Conservation (phyloP, 2,888 invertebrate species). For the Coelinius sp. region DNA sequence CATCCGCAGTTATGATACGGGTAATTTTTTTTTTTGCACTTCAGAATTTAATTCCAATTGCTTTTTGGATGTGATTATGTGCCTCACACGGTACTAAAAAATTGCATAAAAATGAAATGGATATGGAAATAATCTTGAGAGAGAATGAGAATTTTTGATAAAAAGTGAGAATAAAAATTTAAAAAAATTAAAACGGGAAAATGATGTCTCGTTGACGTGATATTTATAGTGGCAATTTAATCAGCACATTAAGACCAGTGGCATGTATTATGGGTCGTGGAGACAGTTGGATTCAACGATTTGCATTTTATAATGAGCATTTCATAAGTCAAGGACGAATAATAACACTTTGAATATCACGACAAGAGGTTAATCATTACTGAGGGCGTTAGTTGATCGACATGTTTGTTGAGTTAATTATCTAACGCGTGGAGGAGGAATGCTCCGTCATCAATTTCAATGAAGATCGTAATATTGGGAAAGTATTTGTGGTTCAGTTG, state of each 20-base stretch:
- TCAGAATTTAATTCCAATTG: not conserved
- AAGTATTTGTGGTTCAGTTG: not conserved
- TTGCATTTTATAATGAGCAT: constrained; percentile 10
- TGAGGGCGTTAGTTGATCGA: not conserved
- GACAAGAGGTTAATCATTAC: not conserved
- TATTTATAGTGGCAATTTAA: constrained; percentile 13
- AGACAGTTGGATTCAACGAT: not conserved
- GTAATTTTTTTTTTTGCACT: not conserved
- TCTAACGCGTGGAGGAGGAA: not conserved
- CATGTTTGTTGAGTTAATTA: not conserved
- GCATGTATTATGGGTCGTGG: not conserved
- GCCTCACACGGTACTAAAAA: not conserved
- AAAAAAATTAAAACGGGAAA: not conserved
- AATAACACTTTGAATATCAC: not conserved
- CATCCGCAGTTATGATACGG: not conserved
- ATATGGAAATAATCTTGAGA: not conserved
- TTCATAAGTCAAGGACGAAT: constrained; percentile 6
- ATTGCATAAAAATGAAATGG: not conserved
- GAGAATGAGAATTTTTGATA: not conserved
- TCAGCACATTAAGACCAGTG: constrained; percentile 14
- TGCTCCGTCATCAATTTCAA: not conserved
- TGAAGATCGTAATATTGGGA: not conserved
- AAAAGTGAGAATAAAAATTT: not conserved
- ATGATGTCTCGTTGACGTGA: not conserved
- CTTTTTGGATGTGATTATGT: too few relatives aligned